Evolutionary conservation across 1,140 invertebrate species (phyloP).

Genomic region (Stenopsyche tienmushanensis): DNA sequence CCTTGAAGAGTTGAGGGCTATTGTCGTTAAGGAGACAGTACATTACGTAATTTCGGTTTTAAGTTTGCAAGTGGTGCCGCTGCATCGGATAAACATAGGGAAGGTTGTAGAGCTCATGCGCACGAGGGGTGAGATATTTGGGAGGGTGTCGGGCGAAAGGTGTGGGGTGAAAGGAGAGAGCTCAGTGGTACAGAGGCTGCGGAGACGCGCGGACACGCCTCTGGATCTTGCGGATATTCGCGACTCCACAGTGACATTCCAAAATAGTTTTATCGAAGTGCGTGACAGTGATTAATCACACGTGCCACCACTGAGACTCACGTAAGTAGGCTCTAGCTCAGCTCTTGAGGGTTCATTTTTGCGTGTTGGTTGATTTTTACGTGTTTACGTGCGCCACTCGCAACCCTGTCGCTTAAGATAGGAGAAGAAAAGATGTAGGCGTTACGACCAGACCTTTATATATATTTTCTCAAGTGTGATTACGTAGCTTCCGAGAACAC

Average conservation of each 20-base stretch:
- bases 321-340: constrained; percentile 6
- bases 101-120: background rate
- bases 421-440: too few relatives aligned
- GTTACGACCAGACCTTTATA: too few relatives aligned
- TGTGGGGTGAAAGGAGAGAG: too few relatives aligned
- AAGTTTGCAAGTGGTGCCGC: constrained; percentile 16
- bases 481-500: too few relatives aligned
- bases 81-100: background rate
- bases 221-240: constrained; percentile 16
- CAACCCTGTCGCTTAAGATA: background rate
- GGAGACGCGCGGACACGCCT: constrained; percentile 34
- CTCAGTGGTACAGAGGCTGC: constrained; percentile 38
- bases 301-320: background rate
- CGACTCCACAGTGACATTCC: constrained; percentile 29
- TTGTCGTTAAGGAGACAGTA: too few relatives aligned
- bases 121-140: background rate
- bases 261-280: background rate
- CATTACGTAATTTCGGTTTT: constrained; percentile 17
- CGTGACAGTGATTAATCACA: constrained; percentile 4
- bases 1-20: too few relatives aligned
- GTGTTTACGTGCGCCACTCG: background rate
- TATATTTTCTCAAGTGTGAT: too few relatives aligned
- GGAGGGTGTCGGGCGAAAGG: background rate
- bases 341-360: too few relatives aligned
- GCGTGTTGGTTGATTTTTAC: too few relatives aligned